Base-by-base conservation (phyloP, 2,888 invertebrate genomes). In the Leptinotarsa rubiginosa region DNA sequence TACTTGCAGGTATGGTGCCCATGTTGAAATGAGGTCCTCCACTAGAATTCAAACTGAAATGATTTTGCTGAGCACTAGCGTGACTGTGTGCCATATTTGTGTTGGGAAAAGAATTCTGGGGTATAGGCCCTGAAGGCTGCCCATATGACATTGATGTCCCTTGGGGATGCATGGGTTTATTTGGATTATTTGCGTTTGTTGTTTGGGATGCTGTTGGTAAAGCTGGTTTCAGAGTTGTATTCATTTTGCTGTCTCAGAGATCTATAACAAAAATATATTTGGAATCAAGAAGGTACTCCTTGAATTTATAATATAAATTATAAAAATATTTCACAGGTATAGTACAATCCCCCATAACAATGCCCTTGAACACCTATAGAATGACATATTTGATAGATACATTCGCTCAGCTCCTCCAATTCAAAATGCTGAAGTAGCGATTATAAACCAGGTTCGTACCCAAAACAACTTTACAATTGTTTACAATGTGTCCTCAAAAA, bases 191-290 rank as follows among this genome's bases (percentile, higher is more conserved):
- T 66, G 83, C 83, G 47, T 84, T 72, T 31, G 86, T 78, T 77
- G 83, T 85, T 87, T 89, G 87, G 85, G 88, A 86, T 49, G 85
- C 78, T 87, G 90, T 88, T 80, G 90, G 88, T 83, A 91, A 85
- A 84, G 89, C 90, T 86, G 91, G 91, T 88, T 91, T 91, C 87
- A 91, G 87, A 85, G 91, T 90, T 84, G 91, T 91, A 89, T 91
- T 91, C 91, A 91, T 91, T 86, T 86, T 88, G 50, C 64, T 65
- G 50, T 64, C 65, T 73, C 66, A 73, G 16, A 72, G 65, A 71
- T 65, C 78, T 78, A 74, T 7, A 74, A 74, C 64, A 66, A 69
- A 75, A 18, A 69, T 47, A 68, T 47, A 52, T 65, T 50, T 50
- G n/a, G 15, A 50, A 13, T 16, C 50, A 12, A 50, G 16, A 4